These are phyloP conservation scores for Amblyteles armatorius DNA, from an alignment of 2,888 invertebrate species.

Conservation along the genomic window DNA sequence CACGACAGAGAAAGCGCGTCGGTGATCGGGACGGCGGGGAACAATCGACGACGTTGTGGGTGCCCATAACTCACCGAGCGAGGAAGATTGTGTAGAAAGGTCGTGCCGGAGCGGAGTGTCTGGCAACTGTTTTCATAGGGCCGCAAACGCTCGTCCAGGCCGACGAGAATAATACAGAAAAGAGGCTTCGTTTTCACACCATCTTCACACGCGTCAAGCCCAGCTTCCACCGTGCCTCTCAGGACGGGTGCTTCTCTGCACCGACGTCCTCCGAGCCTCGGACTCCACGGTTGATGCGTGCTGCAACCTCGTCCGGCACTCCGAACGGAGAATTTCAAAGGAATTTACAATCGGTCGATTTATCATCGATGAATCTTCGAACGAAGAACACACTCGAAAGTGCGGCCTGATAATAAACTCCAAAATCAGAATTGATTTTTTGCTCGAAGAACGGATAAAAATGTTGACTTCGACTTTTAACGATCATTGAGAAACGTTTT, in stretches of 20 bases:
- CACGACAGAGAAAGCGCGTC: conserved; percentile 59
- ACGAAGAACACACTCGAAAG: background rate
- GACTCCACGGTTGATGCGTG: no score
- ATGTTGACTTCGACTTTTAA: background rate
- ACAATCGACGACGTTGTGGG: conserved; percentile 59
- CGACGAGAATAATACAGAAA: conserved; percentile 33
- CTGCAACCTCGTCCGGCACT: no score
- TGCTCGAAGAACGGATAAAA: background rate
- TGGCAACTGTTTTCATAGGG: conserved; percentile 61
- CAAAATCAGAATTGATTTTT: background rate
- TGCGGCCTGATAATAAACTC: background rate
- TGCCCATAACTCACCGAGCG: conserved; percentile 60
- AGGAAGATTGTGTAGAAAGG: conserved; percentile 55
- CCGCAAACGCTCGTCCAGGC: conserved; percentile 47
- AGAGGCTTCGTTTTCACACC: conserved; percentile 22
- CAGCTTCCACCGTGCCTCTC: conserved; percentile 30
- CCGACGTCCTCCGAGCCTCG: conserved; percentile 24
- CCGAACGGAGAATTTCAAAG: conserved; percentile 6
- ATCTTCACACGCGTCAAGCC: conserved; percentile 60
- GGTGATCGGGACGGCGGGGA: conserved; percentile 35
- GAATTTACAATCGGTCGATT: conserved; percentile 40
- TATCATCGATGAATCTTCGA: conserved; percentile 35
- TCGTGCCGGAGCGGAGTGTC: conserved; percentile 29
- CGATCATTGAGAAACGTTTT: no score
- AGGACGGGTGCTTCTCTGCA: conserved; percentile 55